Percentiles rank a stretch among this genome's conserved stretches.
These are phyloP conservation scores for Dynastes grantii DNA, from an alignment of 2,888 invertebrate genomes.

Conservation along the genomic window DNA sequence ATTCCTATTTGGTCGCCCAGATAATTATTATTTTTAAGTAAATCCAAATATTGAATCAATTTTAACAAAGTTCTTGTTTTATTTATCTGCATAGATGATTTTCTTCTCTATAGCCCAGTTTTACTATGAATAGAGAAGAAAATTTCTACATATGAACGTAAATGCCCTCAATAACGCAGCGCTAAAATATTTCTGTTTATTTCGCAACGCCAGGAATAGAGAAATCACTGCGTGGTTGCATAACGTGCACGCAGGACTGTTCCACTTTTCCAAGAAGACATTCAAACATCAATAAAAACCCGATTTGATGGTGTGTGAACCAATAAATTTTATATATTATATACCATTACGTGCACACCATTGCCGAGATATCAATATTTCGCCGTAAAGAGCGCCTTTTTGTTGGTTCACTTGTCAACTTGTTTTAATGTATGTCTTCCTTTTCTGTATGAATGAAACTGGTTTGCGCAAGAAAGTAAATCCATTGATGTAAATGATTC, in stretches of 20 bases:
- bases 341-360: not conserved
- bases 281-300: constrained; percentile 14
- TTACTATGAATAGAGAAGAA: too few relatives aligned
- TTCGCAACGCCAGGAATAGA: constrained; percentile 13
- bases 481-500: not conserved
- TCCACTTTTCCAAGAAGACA: constrained; percentile 23
- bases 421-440: not conserved
- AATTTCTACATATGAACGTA: not conserved
- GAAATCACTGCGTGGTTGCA: not conserved
- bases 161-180: not conserved
- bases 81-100: too few relatives aligned
- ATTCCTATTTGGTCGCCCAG: too few relatives aligned
- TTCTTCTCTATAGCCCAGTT: too few relatives aligned
- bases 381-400: not conserved
- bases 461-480: not conserved
- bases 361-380: constrained; percentile 11
- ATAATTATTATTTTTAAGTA: too few relatives aligned
- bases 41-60: too few relatives aligned
- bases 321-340: constrained; percentile 19
- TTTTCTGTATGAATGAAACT: constrained; percentile 12
- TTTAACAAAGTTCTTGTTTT: too few relatives aligned
- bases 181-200: constrained; percentile 15
- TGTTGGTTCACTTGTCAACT: not conserved
- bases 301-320: constrained; percentile 22
- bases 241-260: constrained; percentile 1